These are phyloP conservation scores for Meloe dianella DNA, from an alignment of 2,888 invertebrate species.

Conservation along the genomic window DNA sequence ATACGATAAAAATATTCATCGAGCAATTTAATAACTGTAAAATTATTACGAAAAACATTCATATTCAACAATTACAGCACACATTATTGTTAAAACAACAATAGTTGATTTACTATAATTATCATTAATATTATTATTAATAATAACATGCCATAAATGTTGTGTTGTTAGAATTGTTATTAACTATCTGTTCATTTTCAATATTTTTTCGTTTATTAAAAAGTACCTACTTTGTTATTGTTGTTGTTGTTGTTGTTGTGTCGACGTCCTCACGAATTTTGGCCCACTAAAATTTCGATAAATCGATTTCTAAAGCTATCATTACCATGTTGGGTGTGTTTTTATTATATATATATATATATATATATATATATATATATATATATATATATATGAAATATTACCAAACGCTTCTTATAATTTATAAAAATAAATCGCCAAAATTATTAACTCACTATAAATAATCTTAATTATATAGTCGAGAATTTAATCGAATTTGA, in stretches of 20 bases:
- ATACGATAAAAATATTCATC: too few species aligned
- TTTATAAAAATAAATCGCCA: constrained; percentile 26
- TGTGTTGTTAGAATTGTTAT: background rate
- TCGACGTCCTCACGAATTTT: constrained; percentile 13
- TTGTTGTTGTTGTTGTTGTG: background rate
- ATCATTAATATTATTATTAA: background rate
- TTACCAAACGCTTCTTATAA: constrained; percentile 29
- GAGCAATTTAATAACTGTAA: background rate
- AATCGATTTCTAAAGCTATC: constrained; percentile 29
- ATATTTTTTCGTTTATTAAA: background rate
- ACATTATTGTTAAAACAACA: background rate
- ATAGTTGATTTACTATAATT: background rate
- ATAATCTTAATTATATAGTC: constrained; percentile 14
- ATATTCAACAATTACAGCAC: background rate
- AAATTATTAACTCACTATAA: constrained; percentile 22
- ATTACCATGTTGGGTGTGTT: constrained; percentile 29
- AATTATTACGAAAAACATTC: background rate
- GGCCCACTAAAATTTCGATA: constrained; percentile 29
- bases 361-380: too few species aligned
- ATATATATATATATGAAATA: constrained; percentile 24
- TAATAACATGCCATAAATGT: background rate
- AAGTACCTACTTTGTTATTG: too few species aligned
- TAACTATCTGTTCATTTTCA: background rate
- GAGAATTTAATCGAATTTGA: background rate
- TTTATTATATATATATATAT: too few species aligned